A percentile compares a stretch with the other conserved stretches of the same genome.
Conservation (phyloP, 2,888 invertebrate species). For the Pyralis farinalis region DNA sequence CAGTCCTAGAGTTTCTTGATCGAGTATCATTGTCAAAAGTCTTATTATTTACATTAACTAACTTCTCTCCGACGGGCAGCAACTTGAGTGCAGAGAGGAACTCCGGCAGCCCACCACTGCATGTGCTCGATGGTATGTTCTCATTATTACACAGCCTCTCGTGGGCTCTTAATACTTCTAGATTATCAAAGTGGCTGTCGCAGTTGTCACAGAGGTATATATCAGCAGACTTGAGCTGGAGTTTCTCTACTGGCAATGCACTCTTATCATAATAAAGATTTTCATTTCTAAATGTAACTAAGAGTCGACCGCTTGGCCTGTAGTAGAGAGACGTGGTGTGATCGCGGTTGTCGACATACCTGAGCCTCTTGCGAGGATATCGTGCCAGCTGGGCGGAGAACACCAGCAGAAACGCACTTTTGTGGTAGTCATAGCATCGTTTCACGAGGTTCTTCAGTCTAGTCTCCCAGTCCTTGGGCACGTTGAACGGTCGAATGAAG, state of each 20-base stretch:
- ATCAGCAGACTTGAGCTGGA: slow-evolving; percentile 82
- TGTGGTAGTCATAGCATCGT: slow-evolving; percentile 86
- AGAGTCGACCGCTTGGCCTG: slow-evolving; percentile 82
- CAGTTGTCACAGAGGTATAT: slow-evolving; percentile 89
- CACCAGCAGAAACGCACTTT: slow-evolving; percentile 85
- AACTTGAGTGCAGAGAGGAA: slow-evolving; percentile 65
- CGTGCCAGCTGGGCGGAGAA: slow-evolving; percentile 86
- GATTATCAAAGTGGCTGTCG: slow-evolving; percentile 85
- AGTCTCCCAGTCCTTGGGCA: slow-evolving; percentile 79
- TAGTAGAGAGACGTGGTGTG: slow-evolving; percentile 87
- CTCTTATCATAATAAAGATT: slow-evolving; percentile 81
- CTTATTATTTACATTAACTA: slow-evolving; percentile 20
- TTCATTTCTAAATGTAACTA: slow-evolving; percentile 89
- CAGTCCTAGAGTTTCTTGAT: slow-evolving; percentile 52
- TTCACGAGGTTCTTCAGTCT: slow-evolving; percentile 84
- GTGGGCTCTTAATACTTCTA: slow-evolving; percentile 56
- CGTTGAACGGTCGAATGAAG: slow-evolving; percentile 73
- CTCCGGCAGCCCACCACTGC: slow-evolving; percentile 51
- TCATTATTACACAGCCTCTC: slow-evolving; percentile 71
- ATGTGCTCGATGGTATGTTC: slow-evolving; percentile 34
- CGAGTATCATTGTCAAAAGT: slow-evolving; percentile 32
- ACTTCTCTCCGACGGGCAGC: slow-evolving; percentile 34
- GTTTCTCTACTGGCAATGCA: slow-evolving; percentile 56
- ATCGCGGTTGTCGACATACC: slow-evolving; percentile 87
- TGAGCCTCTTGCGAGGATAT: slow-evolving; percentile 82